Conservation (phyloP, 2,888 invertebrate genomes). For the Tetragnatha montana region DNA sequence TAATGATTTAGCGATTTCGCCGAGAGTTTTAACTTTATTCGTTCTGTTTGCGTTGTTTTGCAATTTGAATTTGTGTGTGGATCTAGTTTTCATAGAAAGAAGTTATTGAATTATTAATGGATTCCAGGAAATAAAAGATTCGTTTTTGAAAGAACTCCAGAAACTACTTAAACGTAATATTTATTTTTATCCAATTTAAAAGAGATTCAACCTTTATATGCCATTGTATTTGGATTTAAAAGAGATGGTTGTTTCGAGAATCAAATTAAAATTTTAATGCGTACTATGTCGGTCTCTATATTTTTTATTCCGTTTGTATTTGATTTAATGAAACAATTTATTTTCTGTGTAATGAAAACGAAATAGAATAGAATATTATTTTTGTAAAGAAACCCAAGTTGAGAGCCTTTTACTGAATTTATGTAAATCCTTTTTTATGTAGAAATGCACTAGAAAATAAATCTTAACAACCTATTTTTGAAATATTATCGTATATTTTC, state of each 20-base stretch:
- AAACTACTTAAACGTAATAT: not conserved
- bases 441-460: no score
- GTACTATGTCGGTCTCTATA: no score
- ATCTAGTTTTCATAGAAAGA: not conserved
- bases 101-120: constrained; percentile 1
- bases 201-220: not conserved
- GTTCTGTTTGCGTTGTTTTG: not conserved
- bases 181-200: not conserved
- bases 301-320: not conserved
- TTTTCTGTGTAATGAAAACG: not conserved
- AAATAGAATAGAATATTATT: not conserved
- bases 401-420: no score
- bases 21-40: not conserved
- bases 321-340: not conserved
- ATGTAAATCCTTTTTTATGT: no score
- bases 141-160: not conserved
- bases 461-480: no score
- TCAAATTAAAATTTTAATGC: not conserved
- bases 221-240: not conserved
- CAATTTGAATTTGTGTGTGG: not conserved
- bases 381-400: not conserved
- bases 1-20: not conserved
- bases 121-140: not conserved
- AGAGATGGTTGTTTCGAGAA: not conserved
- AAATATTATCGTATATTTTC: no score